Base-by-base conservation (phyloP, 2,113 vertebrate genomes). In the Myotis lucifugus region DNA sequence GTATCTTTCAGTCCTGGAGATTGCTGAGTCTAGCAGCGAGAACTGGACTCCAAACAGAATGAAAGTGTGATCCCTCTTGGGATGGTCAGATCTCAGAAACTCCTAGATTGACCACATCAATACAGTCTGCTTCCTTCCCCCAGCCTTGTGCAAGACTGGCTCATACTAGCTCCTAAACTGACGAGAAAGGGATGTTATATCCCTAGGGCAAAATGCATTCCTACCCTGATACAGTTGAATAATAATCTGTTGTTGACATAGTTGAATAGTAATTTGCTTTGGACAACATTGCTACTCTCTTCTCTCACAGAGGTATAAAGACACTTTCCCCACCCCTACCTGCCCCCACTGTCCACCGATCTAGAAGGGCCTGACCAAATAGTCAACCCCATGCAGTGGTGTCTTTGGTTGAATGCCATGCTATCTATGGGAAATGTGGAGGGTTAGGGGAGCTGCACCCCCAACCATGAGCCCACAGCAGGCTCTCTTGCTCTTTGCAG, bases 231-330 rank as follows among this genome's bases (percentile, higher is more conserved):
- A 74, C 27, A 72, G n/a, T 8, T 79, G 52, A 95, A 91, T 77
- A 64, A 77, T 78, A 46, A 78, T 89, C 94, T 94, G 61, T 12
- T 94, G 25, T 81, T 77, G 13, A 95, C 84, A 42, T 18, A 67
- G 42, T 3, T 78, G 54, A 96, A 92, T 52, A 73, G 69, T 42
- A 70, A 85, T 78, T 90, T 93, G 40, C 14, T 94, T 73, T 48
- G 40, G 52, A 74, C 6, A 48, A 27, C 67, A 76, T 46, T 54
- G 74, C 34, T 88, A 50, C 17, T 54, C 91, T 82, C 1, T n/a
- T 40, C 6, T 88, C 48, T 83, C 66, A 46, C 56, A 56, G n/a
- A 92, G 21, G 5, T 17, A 21, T 40, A 76, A 79, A 86, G 42
- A 66, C 3, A 50, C 2, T 0, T 1, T 0, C 46, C 19, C 12